Evolutionary conservation across 2,888 invertebrate species (phyloP).

Genomic region (Macroteleia sp.): DNA sequence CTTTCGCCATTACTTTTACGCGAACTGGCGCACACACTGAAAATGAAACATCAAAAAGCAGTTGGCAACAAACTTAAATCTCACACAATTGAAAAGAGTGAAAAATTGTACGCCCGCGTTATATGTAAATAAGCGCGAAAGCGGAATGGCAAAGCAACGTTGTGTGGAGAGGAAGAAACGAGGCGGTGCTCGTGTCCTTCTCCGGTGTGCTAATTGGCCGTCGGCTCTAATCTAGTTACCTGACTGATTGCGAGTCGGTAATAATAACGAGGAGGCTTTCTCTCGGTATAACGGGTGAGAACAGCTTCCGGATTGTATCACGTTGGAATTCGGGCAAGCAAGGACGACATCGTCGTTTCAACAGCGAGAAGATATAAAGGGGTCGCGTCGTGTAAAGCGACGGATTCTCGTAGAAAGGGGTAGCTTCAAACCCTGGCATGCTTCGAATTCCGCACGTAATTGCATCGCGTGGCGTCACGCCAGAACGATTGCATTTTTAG

Average conservation of each 20-base stretch:
- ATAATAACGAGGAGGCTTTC: slow-evolving; percentile 69
- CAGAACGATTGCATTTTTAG: slow-evolving; percentile 76
- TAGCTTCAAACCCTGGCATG: slow-evolving; percentile 77
- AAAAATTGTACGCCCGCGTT: slow-evolving; percentile 30
- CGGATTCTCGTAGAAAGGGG: slow-evolving; percentile 56
- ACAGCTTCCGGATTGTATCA: slow-evolving; percentile 54
- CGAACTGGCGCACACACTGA: neutral
- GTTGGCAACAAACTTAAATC: slow-evolving; percentile 50
- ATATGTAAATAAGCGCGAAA: slow-evolving; percentile 46
- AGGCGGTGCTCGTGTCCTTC: slow-evolving; percentile 45
- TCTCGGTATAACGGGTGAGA: slow-evolving; percentile 48
- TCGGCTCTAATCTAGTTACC: slow-evolving; percentile 74
- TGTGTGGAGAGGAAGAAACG: neutral
- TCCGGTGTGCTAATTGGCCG: slow-evolving; percentile 71
- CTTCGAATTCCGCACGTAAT: slow-evolving; percentile 81
- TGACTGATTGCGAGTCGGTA: slow-evolving; percentile 74
- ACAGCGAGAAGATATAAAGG: slow-evolving; percentile 36
- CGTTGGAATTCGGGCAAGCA: slow-evolving; percentile 70
- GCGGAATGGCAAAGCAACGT: neutral
- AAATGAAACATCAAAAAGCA: slow-evolving; percentile 26
- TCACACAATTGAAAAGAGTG: slow-evolving; percentile 42
- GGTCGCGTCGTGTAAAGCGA: slow-evolving; percentile 59
- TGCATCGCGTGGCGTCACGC: slow-evolving; percentile 77
- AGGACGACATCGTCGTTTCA: slow-evolving; percentile 34
- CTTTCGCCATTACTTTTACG: slow-evolving; percentile 39